Evolutionary conservation across 2,113 vertebrate genomes (phyloP), one percentile per base, ranked within the genome.

Genomic region (Cynocephalus volans): DNA sequence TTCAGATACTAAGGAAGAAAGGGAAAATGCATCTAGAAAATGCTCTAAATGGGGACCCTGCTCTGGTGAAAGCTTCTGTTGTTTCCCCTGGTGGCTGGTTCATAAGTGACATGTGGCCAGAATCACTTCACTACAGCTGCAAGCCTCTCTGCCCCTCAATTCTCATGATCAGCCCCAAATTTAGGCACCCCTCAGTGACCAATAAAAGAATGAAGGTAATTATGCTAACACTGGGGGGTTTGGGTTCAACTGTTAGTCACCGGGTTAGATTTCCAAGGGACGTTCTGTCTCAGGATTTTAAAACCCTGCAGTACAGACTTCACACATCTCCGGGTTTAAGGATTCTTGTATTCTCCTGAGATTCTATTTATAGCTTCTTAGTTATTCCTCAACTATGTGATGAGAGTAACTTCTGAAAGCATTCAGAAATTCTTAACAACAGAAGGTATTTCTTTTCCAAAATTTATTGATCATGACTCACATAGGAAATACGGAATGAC

Each of bases 291-390:
- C 4, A 48, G 45, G 5, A 73, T 69, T 92, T 64, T 10, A 73
- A 83, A 96, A 48, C 58, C 8, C 36, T 54, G 24, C 3, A 84
- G 21, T 0, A 0, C 28, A 79, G 12, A 50, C 72, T 93, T 94
- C 70, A 80, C 60, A 23, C 31, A 26, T 52, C 31, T 0, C 0
- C 41, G 10, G 54, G 1, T 15, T 19, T 85, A 52, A 54, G 48
- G 58, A 96, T 82, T 97, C 41, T 54, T 90, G 79, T 54, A n/a
- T 73, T 97, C 90, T 90, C 88, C 92, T 90, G n/a, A 93, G 7
- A 11, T 3, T 85, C 69, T 24, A 9, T 76, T 88, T 95, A 88
- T 92, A 76, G 26, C 65, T 88, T 97, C 79, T 10, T 64, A 64
- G 28, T 56, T 86, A 1, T 76, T 95, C 26, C 52, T 93, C 85